Base-by-base conservation (phyloP, 2,113 vertebrate species). In the Clarias gariepinus region DNA sequence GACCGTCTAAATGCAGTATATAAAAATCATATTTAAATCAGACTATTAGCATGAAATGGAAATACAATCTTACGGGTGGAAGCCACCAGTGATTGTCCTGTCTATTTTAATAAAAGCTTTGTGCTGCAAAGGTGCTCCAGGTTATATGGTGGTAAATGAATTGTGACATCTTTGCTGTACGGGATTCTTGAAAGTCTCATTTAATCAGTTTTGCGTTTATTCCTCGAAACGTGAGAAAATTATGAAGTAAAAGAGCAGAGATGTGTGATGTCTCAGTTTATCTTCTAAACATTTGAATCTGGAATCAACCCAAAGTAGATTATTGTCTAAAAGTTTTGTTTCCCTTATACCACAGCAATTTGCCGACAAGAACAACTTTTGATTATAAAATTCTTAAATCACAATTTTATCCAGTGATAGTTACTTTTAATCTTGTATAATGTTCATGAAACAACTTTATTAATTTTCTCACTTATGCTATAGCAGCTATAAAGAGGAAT, bases 141-240 rank as follows among this genome's bases (percentile, higher is more conserved):
- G 73, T 78, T 25, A n/a, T 78, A 18, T 19, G 12, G 36, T n/a
- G 41, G 11, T 52, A 64, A 84, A 85, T 52, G 83, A 78, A 77
- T 28, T 21, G 71, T 85, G 58, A 77, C 30, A 7, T 63, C 13
- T 52, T 9, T 57, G 18, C 18, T 47, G 23, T 76, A 5, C 55
- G 21, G 41, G 58, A 30, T 15, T 66, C 33, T 61, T 9, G 6
- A 30, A 73, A 16, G 30, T 61, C n/a, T 68, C 13, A 0, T 53
- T 82, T 28, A 68, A 68, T 82, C 36, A 28, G 36, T 7, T 53
- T 23, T 52, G 36, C 3, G 41, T 68, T 25, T n/a, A 18, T 64
- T n/a, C 13, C 36, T 28, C 13, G 9, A 82, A 66, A 41, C 25
- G 11, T 16, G 15, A 52, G 60, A 18, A 77, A 28, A 66, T 63